These are phyloP conservation scores for crab-eating macaque (Macaca fascicularis) DNA, from an alignment of 2,113 vertebrate species.

Conservation along the genomic window T2T-MFA8v1.1 NC_088387.1:92844501-92845000, in stretches of 20 bases:
- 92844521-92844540: neutral
- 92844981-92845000: conserved; percentile 4
- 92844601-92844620: neutral
- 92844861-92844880: neutral
- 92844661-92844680: neutral
- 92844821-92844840: neutral
- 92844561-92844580: conserved; percentile 26
- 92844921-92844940: neutral
- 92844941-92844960: neutral
- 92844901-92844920: neutral
- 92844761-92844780: neutral
- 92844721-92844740: neutral
- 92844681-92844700: neutral
- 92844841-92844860: neutral
- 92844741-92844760: neutral
- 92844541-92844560: neutral
- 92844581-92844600: conserved; percentile 58
- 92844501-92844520: neutral
- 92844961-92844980: neutral
- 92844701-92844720: neutral
- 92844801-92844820: neutral
- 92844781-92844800: neutral
- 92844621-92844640: neutral
- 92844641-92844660: neutral
- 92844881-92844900: neutral